A percentile compares a stretch with the other conserved stretches of the same genome.
Conservation (phyloP, 2,113 vertebrate species). For the Anseranas semipalmata region DNA sequence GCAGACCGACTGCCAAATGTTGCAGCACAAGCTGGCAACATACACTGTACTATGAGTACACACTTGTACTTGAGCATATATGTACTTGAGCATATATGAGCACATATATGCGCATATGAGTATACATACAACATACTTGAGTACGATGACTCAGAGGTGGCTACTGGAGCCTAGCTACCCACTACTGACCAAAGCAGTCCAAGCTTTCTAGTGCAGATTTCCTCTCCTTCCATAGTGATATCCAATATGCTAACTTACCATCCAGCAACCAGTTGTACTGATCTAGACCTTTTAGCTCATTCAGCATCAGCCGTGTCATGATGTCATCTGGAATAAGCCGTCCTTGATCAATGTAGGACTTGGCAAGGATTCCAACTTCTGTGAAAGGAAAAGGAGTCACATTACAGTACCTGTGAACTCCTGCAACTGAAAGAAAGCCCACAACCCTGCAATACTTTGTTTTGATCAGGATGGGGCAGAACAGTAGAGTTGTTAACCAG, state of each 20-base stretch:
- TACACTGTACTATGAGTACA: neutral
- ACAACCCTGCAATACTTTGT: neutral
- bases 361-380: slow-evolving; percentile 94
- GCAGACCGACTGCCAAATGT: neutral
- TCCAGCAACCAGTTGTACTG: slow-evolving; percentile 88
- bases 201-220: neutral
- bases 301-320: slow-evolving; percentile 89
- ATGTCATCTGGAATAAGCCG: slow-evolving; percentile 92
- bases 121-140: no score
- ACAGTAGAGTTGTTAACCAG: neutral
- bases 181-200: neutral
- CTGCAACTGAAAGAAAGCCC: neutral
- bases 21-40: neutral
- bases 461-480: rapidly evolving
- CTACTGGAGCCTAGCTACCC: neutral
- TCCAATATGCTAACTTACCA: slow-evolving; percentile 74
- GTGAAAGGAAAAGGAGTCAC: neutral
- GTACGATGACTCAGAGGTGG: rapidly evolving
- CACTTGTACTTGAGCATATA: no score
- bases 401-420: neutral
- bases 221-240: neutral
- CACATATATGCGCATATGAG: no score
- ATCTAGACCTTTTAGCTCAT: slow-evolving; percentile 82
- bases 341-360: slow-evolving; percentile 93
- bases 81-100: no score